phyloP scores from a whole-genome alignment of 2,888 invertebrate genomes.

The Clostera curtula region DNA sequence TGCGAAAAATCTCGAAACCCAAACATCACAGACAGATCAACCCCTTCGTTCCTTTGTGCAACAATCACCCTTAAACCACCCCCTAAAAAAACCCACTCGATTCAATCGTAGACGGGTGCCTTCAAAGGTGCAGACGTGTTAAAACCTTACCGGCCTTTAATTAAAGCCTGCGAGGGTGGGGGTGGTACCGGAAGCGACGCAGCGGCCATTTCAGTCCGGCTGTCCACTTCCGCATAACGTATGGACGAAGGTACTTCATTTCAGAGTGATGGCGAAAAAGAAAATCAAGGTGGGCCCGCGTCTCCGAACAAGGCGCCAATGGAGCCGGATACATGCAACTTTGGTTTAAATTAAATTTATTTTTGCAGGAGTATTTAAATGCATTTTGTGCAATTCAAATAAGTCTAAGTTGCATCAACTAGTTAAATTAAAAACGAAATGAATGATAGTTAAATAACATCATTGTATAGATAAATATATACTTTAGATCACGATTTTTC shows the following conservation, averaged over 20 bases:
- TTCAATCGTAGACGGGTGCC: constrained; percentile 38
- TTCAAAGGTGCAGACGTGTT: constrained; percentile 60
- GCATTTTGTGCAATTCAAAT: too few relatives aligned
- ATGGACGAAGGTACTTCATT: constrained; percentile 64
- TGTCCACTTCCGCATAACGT: constrained; percentile 63
- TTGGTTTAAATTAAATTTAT: background rate
- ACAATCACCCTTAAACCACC: constrained; percentile 27
- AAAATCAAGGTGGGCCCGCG: constrained; percentile 43
- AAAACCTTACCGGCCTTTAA: constrained; percentile 70
- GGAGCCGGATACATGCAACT: constrained; percentile 22
- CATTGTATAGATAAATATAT: too few relatives aligned
- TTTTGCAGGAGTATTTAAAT: too few relatives aligned
- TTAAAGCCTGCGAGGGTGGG: constrained; percentile 47
- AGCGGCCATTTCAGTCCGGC: constrained; percentile 50
- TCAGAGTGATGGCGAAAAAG: constrained; percentile 58
- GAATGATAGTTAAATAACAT: too few relatives aligned
- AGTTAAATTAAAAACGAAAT: too few relatives aligned
- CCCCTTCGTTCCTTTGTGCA: constrained; percentile 24
- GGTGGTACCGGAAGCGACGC: constrained; percentile 33
- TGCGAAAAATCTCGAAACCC: constrained; percentile 14
- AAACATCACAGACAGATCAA: constrained; percentile 25
- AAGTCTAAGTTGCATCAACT: too few relatives aligned
- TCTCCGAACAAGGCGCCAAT: constrained; percentile 33
- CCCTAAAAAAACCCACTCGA: constrained; percentile 22
- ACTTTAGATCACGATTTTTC: too few relatives aligned